Conservation (phyloP, 2,888 invertebrate species). For the Ceramica pisi region DNA sequence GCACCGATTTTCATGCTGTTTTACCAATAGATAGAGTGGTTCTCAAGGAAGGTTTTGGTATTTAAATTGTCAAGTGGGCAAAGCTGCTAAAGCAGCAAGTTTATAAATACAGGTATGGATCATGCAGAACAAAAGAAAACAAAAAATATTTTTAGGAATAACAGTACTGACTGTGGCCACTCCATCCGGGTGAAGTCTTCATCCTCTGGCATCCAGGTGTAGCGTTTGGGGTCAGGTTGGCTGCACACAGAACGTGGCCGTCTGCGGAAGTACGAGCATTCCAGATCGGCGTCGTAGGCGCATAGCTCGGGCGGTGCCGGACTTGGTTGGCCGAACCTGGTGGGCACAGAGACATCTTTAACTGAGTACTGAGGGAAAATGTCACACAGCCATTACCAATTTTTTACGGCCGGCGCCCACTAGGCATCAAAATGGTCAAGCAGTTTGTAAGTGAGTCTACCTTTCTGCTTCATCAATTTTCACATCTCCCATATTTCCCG, state of each 20-base stretch:
- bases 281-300: conserved; percentile 93
- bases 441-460: neutral
- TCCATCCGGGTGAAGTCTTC: conserved; percentile 94
- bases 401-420: conserved; percentile 22
- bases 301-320: conserved; percentile 91
- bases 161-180: conserved; percentile 90
- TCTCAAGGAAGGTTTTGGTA: no score
- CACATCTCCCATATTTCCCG: no score
- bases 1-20: no score
- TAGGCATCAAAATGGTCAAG: neutral
- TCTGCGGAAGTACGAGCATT: conserved; percentile 95
- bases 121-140: no score
- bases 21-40: no score
- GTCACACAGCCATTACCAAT: conserved; percentile 18
- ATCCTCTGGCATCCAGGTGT: conserved; percentile 95
- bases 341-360: conserved; percentile 31
- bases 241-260: conserved; percentile 94
- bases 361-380: conserved; percentile 39
- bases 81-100: no score
- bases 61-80: no score
- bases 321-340: conserved; percentile 91
- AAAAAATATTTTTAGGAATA: conserved; percentile 16
- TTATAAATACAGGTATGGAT: no score
- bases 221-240: conserved; percentile 93
- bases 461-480: neutral